Evolutionary conservation across 2,113 vertebrate genomes (phyloP).

Genomic region (Nestor notabilis): DNA sequence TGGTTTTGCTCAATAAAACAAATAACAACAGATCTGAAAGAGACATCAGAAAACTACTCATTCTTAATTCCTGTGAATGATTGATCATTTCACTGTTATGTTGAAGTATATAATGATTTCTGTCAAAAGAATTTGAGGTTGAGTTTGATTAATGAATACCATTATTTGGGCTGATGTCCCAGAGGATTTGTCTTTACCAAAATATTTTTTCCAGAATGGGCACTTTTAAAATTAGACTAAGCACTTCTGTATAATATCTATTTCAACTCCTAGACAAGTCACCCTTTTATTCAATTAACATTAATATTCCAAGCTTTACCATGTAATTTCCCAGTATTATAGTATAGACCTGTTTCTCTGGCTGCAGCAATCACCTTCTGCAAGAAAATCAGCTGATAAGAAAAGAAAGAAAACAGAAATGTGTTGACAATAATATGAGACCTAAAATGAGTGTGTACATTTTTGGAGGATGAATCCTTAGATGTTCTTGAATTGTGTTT

Average conservation of each 20-base stretch:
- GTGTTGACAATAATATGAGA: not conserved
- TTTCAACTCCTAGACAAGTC: conserved; percentile 46
- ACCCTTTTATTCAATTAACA: conserved; percentile 48
- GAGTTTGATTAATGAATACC: conserved; percentile 64
- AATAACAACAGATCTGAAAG: conserved; percentile 40
- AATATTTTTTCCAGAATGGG: conserved; percentile 35
- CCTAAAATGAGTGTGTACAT: not conserved
- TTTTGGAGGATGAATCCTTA: conserved; percentile 2
- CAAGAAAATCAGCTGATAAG: not conserved
- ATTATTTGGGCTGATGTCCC: conserved; percentile 53
- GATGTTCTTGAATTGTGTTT: conserved; percentile 4
- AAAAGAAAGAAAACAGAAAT: not conserved
- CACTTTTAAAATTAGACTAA: conserved; percentile 47
- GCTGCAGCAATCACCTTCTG: not conserved
- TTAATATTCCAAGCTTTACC: conserved; percentile 13
- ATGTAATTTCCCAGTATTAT: not conserved
- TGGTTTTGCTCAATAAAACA: conserved; percentile 49
- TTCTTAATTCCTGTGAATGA: conserved; percentile 24
- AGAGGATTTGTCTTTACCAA: conserved; percentile 59
- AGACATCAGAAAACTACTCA: conserved; percentile 50
- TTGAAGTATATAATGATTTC: conserved; percentile 57
- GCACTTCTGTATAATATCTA: conserved; percentile 5
- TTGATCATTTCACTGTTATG: conserved; percentile 54
- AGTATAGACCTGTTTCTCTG: not conserved
- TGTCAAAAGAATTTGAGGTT: conserved; percentile 26